Percentiles rank a stretch among this genome's conserved stretches.
Conservation (phyloP, 2,113 vertebrate genomes). For the Polyodon spathula region DNA sequence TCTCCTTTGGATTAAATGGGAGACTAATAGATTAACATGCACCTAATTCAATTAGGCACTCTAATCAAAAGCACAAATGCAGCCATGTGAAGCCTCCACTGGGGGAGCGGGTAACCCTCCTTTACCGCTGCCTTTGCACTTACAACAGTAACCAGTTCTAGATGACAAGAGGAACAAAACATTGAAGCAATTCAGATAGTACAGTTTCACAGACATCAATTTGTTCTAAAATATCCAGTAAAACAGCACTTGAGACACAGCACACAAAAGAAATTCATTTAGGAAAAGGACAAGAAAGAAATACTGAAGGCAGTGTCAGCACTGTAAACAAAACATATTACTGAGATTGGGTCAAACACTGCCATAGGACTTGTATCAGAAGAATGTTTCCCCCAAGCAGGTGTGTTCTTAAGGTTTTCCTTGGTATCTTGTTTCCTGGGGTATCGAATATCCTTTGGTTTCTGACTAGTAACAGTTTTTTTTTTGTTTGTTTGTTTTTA, state of each 20-base stretch:
- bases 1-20: neutral
- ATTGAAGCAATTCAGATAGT: constrained; percentile 5
- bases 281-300: neutral
- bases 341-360: constrained; percentile 18
- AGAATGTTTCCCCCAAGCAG: constrained; percentile 6
- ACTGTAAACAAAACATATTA: constrained; percentile 34
- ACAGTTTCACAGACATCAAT: constrained; percentile 11
- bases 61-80: neutral
- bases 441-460: constrained; percentile 52
- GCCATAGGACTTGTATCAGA: constrained; percentile 15
- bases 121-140: neutral
- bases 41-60: neutral
- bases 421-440: constrained; percentile 50
- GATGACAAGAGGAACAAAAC: neutral
- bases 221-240: constrained; percentile 40
- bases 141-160: neutral
- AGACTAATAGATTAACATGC: neutral
- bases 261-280: constrained; percentile 59
- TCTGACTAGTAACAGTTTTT: constrained; percentile 36
- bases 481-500: neutral
- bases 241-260: constrained; percentile 44
- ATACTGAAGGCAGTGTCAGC: constrained; percentile 5
- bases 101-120: neutral
- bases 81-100: neutral
- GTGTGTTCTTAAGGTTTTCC: constrained; percentile 39